Percentiles rank a stretch among this genome's conserved stretches.
phyloP scores from a whole-genome alignment of 2,113 vertebrate genomes.

The Silurus glanis region DNA sequence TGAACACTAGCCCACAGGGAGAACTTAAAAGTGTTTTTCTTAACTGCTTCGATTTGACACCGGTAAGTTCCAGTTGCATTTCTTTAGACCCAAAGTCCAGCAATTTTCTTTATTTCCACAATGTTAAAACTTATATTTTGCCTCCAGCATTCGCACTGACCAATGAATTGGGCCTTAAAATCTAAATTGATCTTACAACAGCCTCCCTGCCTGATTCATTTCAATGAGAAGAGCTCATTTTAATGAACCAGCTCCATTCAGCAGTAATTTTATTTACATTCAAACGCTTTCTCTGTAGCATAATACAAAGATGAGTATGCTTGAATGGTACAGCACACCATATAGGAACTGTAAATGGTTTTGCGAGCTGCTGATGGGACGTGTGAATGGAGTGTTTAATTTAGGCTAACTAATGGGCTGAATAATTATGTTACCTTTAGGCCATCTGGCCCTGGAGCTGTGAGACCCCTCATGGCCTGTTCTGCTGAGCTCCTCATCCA shows the following conservation, averaged over 20 bases:
- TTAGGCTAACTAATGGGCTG: conserved; percentile 73
- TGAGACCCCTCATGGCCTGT: conserved; percentile 45
- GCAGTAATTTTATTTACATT: neutral
- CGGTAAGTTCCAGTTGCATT: conserved; percentile 36
- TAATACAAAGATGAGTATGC: neutral
- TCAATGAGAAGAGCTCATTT: neutral
- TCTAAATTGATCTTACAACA: neutral
- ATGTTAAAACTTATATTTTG: neutral
- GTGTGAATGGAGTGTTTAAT: conserved; percentile 63
- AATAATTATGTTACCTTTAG: conserved; percentile 74
- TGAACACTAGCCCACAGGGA: conserved; percentile 48
- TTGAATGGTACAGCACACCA: neutral
- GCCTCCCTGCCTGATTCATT: neutral
- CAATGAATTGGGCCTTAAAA: neutral
- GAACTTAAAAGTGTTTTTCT: conserved; percentile 53
- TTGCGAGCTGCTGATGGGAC: conserved; percentile 46
- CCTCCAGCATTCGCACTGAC: neutral
- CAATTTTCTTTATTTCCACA: conserved; percentile 1
- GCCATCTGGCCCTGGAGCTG: conserved; percentile 71
- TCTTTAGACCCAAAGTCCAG: conserved; percentile 11
- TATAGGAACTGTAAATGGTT: conserved; percentile 40
- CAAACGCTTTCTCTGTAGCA: neutral
- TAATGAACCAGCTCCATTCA: neutral
- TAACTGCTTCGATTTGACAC: conserved; percentile 36
- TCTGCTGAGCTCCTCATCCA: conserved; percentile 47